These are phyloP conservation scores for Tanytarsus gracilentus DNA, from an alignment of 2,888 invertebrate species.

Conservation along the genomic window DNA sequence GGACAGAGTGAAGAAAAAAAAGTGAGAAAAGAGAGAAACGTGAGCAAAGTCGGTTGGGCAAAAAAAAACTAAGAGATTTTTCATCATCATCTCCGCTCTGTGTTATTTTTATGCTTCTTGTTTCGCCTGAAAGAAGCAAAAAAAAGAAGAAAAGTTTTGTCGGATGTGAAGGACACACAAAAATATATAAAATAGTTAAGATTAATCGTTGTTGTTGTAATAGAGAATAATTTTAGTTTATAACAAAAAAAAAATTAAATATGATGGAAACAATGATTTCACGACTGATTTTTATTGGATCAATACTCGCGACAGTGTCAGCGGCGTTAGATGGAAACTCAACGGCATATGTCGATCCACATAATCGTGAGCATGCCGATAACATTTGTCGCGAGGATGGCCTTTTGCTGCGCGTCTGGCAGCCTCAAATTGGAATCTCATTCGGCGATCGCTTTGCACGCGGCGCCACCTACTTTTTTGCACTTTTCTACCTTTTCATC, in stretches of 20 bases:
- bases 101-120: not conserved
- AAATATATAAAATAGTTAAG: not conserved
- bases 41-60: not conserved
- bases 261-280: not conserved
- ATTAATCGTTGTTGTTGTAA: not conserved
- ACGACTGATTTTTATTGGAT: not conserved
- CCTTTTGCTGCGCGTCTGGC: constrained; percentile 76
- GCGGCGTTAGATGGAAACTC: not conserved
- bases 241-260: not conserved
- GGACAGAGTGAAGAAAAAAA: not conserved
- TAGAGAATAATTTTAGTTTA: too few species aligned
- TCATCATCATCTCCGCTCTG: not conserved
- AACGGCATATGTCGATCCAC: not conserved
- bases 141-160: not conserved
- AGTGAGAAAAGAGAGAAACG: not conserved
- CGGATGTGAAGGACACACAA: not conserved
- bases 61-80: not conserved
- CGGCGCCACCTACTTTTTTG: constrained; percentile 81
- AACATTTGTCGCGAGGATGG: constrained; percentile 70
- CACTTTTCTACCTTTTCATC: constrained; percentile 89
- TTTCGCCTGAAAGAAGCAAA: not conserved
- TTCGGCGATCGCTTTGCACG: constrained; percentile 70
- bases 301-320: not conserved
- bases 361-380: constrained; percentile 31
- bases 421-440: constrained; percentile 67